phyloP scores from a whole-genome alignment of 2,113 vertebrate species.

The Leptosomus discolor region DNA sequence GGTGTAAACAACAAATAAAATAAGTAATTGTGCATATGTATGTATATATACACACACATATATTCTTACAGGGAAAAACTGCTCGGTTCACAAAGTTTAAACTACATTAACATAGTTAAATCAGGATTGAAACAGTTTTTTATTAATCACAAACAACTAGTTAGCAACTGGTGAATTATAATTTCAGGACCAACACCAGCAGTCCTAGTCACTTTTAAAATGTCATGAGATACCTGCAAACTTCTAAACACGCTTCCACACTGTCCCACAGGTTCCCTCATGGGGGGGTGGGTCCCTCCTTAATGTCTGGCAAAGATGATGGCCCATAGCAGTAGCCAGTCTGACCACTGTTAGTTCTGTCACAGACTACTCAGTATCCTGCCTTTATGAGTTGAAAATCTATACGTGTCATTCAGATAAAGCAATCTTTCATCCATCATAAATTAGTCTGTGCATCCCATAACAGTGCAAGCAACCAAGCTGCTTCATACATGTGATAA shows the following conservation, averaged over 20 bases:
- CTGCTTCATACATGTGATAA: not conserved
- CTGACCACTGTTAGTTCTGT: not conserved
- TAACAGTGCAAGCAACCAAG: not conserved
- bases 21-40: not conserved
- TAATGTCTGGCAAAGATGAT: not conserved
- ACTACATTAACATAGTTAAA: not conserved
- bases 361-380: not conserved
- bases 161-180: not conserved
- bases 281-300: accelerated
- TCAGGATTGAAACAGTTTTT: not conserved
- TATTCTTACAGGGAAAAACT: not conserved
- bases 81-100: not conserved
- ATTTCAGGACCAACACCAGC: not conserved
- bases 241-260: not conserved
- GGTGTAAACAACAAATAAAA: not conserved
- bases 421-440: not conserved
- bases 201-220: not conserved
- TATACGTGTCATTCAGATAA: not conserved
- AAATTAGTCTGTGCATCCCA: not conserved
- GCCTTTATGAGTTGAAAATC: not conserved
- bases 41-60: too few relatives aligned
- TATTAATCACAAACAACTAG: not conserved
- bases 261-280: accelerated
- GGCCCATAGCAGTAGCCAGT: not conserved
- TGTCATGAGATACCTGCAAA: not conserved